Percentiles rank a stretch among this genome's conserved stretches.
phyloP scores from a whole-genome alignment of 2,797 vertebrate species.

The Micropoecilia bifurca region DNA sequence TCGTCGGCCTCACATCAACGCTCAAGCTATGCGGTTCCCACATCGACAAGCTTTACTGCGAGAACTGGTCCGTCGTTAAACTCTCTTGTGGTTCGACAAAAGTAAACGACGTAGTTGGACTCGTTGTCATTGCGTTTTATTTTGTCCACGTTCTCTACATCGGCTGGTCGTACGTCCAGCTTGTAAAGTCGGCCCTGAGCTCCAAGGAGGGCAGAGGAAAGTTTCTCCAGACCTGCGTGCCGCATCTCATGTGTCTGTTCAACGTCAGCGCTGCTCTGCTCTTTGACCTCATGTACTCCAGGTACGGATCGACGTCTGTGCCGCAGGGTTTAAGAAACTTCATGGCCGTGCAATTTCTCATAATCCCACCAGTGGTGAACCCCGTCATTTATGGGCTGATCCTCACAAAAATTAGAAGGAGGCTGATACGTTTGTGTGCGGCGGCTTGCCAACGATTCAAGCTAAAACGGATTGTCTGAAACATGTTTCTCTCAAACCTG shows the following conservation, averaged over 20 bases:
- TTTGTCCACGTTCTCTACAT: slow-evolving; percentile 39
- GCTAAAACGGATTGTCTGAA: not conserved
- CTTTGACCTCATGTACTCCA: slow-evolving; percentile 57
- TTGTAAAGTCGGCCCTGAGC: slow-evolving; percentile 37
- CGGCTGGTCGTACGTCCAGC: slow-evolving; percentile 45
- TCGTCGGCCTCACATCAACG: not conserved
- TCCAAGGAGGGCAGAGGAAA: slow-evolving; percentile 56
- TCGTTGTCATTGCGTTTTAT: slow-evolving; percentile 38
- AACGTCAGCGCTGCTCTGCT: slow-evolving; percentile 56
- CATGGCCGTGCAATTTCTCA: slow-evolving; percentile 57
- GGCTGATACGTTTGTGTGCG: not conserved
- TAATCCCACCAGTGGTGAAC: slow-evolving; percentile 56
- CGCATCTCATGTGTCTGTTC: slow-evolving; percentile 69
- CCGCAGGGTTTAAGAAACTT: slow-evolving; percentile 49
- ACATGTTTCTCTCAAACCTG: not conserved
- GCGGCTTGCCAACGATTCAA: not conserved
- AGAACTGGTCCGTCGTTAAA: slow-evolving; percentile 61
- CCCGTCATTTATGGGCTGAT: slow-evolving; percentile 63
- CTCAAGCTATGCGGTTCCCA: slow-evolving; percentile 51
- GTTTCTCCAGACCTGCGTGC: slow-evolving; percentile 70
- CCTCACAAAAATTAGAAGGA: not conserved
- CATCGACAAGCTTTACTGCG: slow-evolving; percentile 63
- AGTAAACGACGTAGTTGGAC: slow-evolving; percentile 31
- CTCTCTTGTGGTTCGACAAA: slow-evolving; percentile 39
- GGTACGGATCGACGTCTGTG: slow-evolving; percentile 47